Evolutionary conservation across 1,140 invertebrate genomes (phyloP), one percentile per base, ranked within the genome.

Genomic region (Xylocopa sonorina): DNA sequence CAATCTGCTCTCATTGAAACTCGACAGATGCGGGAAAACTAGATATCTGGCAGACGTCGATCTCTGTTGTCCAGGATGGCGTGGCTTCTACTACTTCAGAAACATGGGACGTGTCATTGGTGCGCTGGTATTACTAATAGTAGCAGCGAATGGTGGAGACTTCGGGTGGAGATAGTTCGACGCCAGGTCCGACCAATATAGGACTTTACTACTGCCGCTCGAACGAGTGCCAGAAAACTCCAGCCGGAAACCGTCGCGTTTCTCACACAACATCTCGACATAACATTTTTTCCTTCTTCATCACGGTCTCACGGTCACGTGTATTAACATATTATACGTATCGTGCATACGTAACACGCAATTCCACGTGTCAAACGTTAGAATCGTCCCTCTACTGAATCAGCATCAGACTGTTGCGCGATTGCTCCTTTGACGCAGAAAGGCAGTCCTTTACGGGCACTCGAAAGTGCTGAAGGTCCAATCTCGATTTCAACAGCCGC

Each of bases 51-150:
- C 73, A 57, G 51, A 57, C 73, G 63, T 64, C 53, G 74, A 76
- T 68, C 74, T 48, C 27, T 68, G 66, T 68, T 76, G 74, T 68
- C 41, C 29, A n/a, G 29, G n/a, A 76, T n/a, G n/a, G 63, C 24
- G 41, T 76, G 57, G 50, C 29, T 46, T 67, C 21, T 57, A 27
- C 51, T 55, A 57, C 64, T 76, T 76, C 29, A 76, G 74, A 68
- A 68, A 57, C 58, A 29, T n/a, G 43, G 24, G 16, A 21, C 41
- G 50, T 68, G 74, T 76, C 63, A 76, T 76, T 68, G 74, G 63
- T 46, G n/a, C 16, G 10, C 41, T 57, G 41, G 51, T 68, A 67
- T 76, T 34, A 67, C 38, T 57, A 76, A 57, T 64, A 67, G 50
- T 46, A 51, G 18, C 34, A 12, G 29, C 34, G 50, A 43, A 67